phyloP scores from a whole-genome alignment of 2,113 vertebrate genomes.

The Lampris incognitus region DNA sequence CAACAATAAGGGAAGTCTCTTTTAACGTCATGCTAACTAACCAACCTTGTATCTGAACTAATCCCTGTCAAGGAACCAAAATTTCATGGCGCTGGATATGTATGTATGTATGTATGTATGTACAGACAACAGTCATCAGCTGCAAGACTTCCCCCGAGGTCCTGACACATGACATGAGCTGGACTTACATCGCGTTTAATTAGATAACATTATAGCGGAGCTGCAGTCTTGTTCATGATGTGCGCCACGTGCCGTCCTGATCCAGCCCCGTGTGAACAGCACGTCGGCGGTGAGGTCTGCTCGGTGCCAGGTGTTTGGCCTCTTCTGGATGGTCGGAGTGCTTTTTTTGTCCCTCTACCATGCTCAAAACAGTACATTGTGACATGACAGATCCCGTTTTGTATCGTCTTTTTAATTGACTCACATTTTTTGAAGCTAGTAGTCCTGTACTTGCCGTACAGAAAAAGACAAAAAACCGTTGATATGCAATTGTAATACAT shows the following conservation, averaged over 20 bases:
- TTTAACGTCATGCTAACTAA: not conserved
- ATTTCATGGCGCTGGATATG: not conserved
- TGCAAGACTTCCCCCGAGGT: not conserved
- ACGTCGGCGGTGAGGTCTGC: constrained; percentile 5
- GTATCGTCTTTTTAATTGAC: constrained; percentile 81
- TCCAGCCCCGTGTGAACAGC: not conserved
- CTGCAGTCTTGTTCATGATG: not conserved
- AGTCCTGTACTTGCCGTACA: constrained; percentile 74
- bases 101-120: no score
- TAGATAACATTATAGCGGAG: not conserved
- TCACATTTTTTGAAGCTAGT: constrained; percentile 77
- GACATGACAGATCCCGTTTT: constrained; percentile 67
- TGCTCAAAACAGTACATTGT: constrained; percentile 32
- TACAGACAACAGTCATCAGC: constrained; percentile 2
- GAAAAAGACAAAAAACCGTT: constrained; percentile 74
- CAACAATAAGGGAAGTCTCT: constrained; percentile 7
- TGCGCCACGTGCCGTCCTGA: not conserved
- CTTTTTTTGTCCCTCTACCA: constrained; percentile 36
- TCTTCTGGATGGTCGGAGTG: constrained; percentile 20
- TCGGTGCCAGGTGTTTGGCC: not conserved
- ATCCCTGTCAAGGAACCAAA: not conserved
- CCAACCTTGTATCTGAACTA: not conserved
- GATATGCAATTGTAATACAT: constrained; percentile 88
- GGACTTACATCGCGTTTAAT: constrained; percentile 2
- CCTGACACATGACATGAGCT: constrained; percentile 25